Conservation (phyloP, 2,113 vertebrate species). For the Entomyzon cyanotis region DNA sequence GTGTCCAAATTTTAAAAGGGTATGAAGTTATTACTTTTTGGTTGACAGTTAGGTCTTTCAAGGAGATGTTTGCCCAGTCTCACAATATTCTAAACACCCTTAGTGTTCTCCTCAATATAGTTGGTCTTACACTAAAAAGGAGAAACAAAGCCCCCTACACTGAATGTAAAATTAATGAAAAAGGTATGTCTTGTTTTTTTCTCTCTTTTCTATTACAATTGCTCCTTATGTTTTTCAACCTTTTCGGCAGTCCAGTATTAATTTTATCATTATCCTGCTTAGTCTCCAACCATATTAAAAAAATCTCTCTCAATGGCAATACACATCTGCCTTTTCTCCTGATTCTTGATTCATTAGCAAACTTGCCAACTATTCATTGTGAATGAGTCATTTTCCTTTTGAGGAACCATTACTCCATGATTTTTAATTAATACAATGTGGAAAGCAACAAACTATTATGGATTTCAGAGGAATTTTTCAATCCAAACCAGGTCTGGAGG, state of each 20-base stretch:
- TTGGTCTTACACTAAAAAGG: background rate
- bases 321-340: background rate
- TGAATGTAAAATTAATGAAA: background rate
- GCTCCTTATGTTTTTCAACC: background rate
- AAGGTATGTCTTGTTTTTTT: accelerated
- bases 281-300: background rate
- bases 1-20: background rate
- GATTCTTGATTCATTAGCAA: background rate
- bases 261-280: background rate
- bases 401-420: background rate
- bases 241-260: background rate
- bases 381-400: background rate
- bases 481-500: background rate
- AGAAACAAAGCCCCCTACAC: background rate
- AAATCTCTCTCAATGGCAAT: background rate
- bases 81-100: background rate
- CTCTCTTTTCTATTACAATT: background rate
- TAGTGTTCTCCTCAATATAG: background rate
- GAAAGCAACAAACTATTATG: background rate
- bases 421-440: background rate
- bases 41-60: background rate
- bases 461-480: background rate
- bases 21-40: background rate
- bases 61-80: background rate
- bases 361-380: background rate